Conservation (phyloP, 2,888 invertebrate genomes). For the Drosophila neotestacea region DNA sequence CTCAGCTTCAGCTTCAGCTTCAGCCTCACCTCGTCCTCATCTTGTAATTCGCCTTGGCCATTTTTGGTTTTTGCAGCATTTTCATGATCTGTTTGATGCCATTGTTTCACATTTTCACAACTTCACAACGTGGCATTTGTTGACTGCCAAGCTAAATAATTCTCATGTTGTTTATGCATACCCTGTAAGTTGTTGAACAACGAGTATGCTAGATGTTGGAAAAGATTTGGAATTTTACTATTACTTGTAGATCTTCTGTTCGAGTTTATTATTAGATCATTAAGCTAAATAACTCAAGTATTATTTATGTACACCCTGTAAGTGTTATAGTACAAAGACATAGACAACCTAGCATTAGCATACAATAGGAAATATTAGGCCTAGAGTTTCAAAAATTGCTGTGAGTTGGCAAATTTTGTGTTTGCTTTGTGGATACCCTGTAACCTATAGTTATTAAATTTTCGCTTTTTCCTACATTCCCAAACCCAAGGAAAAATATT, state of each 20-base stretch:
- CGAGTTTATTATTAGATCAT: neutral
- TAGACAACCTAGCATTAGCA: too few relatives aligned
- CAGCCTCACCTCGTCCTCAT: constrained; percentile 7
- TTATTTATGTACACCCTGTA: neutral
- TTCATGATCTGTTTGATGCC: constrained; percentile 66
- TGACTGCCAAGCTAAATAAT: constrained; percentile 45
- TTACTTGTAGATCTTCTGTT: neutral
- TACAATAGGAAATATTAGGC: neutral
- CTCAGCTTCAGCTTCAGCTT: neutral
- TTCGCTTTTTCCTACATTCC: too few relatives aligned
- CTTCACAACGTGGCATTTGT: constrained; percentile 54
- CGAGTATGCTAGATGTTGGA: too few relatives aligned
- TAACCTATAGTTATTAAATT: neutral
- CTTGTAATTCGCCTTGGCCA: constrained; percentile 70
- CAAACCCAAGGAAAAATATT: too few relatives aligned
- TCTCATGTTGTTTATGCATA: constrained; percentile 38
- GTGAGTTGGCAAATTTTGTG: neutral
- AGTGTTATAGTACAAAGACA: too few relatives aligned
- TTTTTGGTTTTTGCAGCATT: constrained; percentile 65
- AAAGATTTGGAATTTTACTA: too few relatives aligned
- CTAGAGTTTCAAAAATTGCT: neutral
- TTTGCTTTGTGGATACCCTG: neutral
- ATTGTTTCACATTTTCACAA: constrained; percentile 75
- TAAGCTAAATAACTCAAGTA: neutral
- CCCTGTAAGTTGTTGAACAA: neutral